Evolutionary conservation across 2,797 vertebrate species (phyloP), one percentile per base, ranked within the genome.

Genomic region (Petrocephalus sullivani): DNA sequence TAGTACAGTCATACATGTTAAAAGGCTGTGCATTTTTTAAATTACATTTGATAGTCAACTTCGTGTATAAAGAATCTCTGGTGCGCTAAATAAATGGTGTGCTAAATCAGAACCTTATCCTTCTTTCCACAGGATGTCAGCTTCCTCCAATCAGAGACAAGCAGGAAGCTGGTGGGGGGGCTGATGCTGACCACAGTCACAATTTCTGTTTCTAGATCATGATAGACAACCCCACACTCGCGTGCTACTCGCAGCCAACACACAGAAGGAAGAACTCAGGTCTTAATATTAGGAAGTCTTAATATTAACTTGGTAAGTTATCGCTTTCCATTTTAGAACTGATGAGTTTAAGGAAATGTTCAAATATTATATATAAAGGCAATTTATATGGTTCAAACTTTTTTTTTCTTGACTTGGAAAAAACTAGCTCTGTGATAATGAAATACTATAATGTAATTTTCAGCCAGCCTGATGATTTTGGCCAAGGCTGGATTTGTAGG

Each of bases 101-200:
- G 41, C 41, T 46, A 41, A 88, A 84, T 23, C 19, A 19, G 23
- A 37, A 19, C 28, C 58, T 28, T 21, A 10, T 21, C 16, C 87
- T 82, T 33, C 33, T 46, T 37, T 37, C 33, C 83, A 85, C 33
- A 71, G 88, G 60, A 88, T 88, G 88, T 49, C 60, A 46, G 28
- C 2, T 6, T 10, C 60, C 46, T 85, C 94, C 95, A 95, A 95
- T 95, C 93, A 91, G 90, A 92, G 54, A 91, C 88, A 90, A 90
- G 92, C 94, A 95, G 95, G 95, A 96, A 95, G 90, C 91, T 12
- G 85, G 88, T 89, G 64, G 9, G 64, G 9, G 64, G 57, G 82
- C 56, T 85, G 88, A 60, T 67, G 51, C 83, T 75, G 28, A 54
- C 28, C 37, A 41, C 23, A 60, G 14, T 41, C 53, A 54, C 8